Evolutionary conservation across 2,888 invertebrate species (phyloP), one percentile per base, ranked within the genome.

Genomic region (Agonopterix arenella): DNA sequence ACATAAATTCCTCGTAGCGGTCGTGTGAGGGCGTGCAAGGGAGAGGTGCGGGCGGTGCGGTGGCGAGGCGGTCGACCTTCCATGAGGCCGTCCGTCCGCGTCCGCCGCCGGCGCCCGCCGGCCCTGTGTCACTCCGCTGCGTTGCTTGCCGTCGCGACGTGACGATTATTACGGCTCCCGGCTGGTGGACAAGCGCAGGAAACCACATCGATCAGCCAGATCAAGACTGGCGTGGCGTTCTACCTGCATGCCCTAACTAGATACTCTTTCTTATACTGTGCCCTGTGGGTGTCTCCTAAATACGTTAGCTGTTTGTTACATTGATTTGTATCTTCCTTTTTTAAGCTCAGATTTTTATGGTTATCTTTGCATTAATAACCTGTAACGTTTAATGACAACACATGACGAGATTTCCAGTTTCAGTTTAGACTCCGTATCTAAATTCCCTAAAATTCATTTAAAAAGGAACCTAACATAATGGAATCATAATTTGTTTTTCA

Each of bases 1-100:
- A 85, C 75, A 83, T 81, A 78, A 85, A 84, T 89, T 84, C 84
- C 84, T 81, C 84, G 80, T 81, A 82, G 84, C 82, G 80, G 77
- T 79, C 66, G 69, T 62, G 62, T 58, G 70, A 62, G 64, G 64
- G 66, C 62, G 58, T 56, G 60, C 56, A 56, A 53, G 57, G 52
- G 53, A 52, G 56, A 49, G 54, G 57, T 48, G 62, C 62, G 61
- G 66, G 69, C 57, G 61, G 53, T 59, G 58, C 46, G 57, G 62
- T 46, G 58, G 62, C 48, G 61, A 76, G 83, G 83, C 82, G 66
- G 84, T 80, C 85, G 88, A 86, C 88, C 88, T 88, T 88, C 86
- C 81, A 68, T 80, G 84, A 85, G 88, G 88, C 84, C 88, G 82
- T 77, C 70, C 70, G 70, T 64, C 68, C 74, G 70, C 69, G 64